Conservation (phyloP, 23 tunicate genomes). For the Styela plicata region DNA sequence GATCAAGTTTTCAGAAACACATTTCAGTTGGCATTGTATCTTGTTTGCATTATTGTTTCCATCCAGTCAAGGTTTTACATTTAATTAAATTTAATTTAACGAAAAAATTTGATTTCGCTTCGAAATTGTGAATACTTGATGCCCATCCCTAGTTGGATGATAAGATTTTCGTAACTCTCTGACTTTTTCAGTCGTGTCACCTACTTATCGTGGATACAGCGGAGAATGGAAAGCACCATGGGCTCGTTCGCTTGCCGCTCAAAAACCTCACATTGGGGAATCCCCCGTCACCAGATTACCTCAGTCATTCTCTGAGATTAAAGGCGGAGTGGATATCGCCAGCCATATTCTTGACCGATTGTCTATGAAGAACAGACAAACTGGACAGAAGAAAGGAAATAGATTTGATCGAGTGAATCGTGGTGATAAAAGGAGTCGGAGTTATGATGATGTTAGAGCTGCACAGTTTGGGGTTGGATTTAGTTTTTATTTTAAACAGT, state of each 20-base stretch:
- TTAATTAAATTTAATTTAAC: too few relatives aligned
- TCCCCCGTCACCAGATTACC: slow-evolving; percentile 44
- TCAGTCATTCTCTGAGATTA: slow-evolving; percentile 60
- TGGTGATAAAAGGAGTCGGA: neutral
- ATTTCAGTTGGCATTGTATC: too few relatives aligned
- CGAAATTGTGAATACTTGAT: too few relatives aligned
- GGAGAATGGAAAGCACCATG: slow-evolving; percentile 73
- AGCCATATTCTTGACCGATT: slow-evolving; percentile 48
- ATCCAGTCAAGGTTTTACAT: too few relatives aligned
- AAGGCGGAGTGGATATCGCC: slow-evolving; percentile 70
- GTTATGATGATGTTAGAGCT: neutral
- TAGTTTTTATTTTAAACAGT: too few relatives aligned
- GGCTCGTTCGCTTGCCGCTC: slow-evolving; percentile 43
- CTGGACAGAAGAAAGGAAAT: neutral
- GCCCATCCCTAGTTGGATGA: too few relatives aligned
- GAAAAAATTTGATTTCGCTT: too few relatives aligned
- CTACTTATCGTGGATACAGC: neutral
- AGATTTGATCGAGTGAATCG: neutral
- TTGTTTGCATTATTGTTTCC: too few relatives aligned
- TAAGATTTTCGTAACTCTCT: too few relatives aligned
- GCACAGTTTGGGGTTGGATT: too few relatives aligned
- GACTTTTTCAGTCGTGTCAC: too few relatives aligned
- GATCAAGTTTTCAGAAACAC: too few relatives aligned
- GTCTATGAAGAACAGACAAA: neutral
- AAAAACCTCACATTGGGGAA: slow-evolving; percentile 3